Conservation (phyloP, 2,888 invertebrate species). For the Dastarcus helophoroides region DNA sequence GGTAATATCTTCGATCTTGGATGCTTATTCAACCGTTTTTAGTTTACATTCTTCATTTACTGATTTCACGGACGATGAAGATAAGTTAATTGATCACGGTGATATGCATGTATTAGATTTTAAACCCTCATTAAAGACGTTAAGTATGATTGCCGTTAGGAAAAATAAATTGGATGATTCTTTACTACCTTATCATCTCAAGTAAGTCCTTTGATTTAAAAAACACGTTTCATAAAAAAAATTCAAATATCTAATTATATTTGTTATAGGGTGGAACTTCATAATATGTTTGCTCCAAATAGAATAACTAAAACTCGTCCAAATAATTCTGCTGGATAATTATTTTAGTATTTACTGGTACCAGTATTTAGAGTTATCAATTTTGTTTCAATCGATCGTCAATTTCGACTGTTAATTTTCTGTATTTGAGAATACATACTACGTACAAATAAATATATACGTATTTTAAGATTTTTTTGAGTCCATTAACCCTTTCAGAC, state of each 20-base stretch:
- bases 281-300: constrained; percentile 59
- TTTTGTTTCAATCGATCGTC: too few species aligned
- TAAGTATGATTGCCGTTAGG: constrained; percentile 55
- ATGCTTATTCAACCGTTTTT: too few species aligned
- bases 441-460: too few species aligned
- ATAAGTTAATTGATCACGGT: constrained; percentile 62
- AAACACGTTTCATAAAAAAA: not conserved
- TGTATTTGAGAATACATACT: too few species aligned
- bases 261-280: constrained; percentile 50
- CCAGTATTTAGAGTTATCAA: too few species aligned
- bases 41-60: constrained; percentile 16
- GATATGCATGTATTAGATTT: constrained; percentile 77
- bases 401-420: too few species aligned
- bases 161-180: constrained; percentile 52
- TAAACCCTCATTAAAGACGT: constrained; percentile 59
- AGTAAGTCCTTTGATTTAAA: constrained; percentile 40
- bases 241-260: constrained; percentile 7
- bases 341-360: too few species aligned
- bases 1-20: too few species aligned
- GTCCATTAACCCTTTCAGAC: too few species aligned
- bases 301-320: constrained; percentile 45
- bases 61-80: constrained; percentile 29
- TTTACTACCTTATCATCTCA: constrained; percentile 51
- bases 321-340: constrained; percentile 33
- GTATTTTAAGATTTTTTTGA: too few species aligned